Base-by-base conservation (phyloP, 1,140 invertebrate species). In the Lysiphlebus fabarum region DNA sequence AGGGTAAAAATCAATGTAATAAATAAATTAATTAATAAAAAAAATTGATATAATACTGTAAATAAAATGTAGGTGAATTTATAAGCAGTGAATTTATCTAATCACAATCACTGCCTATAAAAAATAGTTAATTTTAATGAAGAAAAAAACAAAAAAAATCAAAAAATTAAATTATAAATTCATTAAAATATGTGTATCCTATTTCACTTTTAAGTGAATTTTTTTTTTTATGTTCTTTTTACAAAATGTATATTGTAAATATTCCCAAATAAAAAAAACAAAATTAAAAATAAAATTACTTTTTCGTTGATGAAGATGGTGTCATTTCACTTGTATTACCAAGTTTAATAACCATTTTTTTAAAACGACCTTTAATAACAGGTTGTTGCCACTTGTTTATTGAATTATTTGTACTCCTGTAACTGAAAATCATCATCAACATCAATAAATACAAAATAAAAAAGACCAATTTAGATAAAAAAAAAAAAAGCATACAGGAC, bases 311-410 rank as follows among this genome's bases (percentile, higher is more conserved):
- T 45, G 67, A 67, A 44, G 66, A 68, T 36, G 65, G 63, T 9
- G 69, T 62, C 42, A 65, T 60, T 56, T 76, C 74, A 51, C 67
- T 71, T 42, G 73, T 71, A 70, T 72, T 75, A 53, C 69, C 74
- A 53, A 74, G 26, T 72, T 71, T 74, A 0, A 75, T n/a, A n/a
- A n/a, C 73, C 7, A 70, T 75, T 67, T 76, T 76, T 65, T 70
- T 74, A 65, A 77, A 78, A 26, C 76, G 70, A 50, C 76, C 76
- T 58, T 76, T 78, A 55, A 74, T 71, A 57, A 75, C 70, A 43
- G 74, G 74, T 49, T 72, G 54, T 61, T 76, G 76, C 71, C 72
- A 77, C 64, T 76, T 77, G 65, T 68, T 76, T 53, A 62, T 74
- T 26, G 71, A 54, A 62, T 69, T 67, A 62, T 61, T 67, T 63